These are phyloP conservation scores for Halcyon badia DNA, from an alignment of 2,797 vertebrate genomes.

Conservation along the genomic window DNA sequence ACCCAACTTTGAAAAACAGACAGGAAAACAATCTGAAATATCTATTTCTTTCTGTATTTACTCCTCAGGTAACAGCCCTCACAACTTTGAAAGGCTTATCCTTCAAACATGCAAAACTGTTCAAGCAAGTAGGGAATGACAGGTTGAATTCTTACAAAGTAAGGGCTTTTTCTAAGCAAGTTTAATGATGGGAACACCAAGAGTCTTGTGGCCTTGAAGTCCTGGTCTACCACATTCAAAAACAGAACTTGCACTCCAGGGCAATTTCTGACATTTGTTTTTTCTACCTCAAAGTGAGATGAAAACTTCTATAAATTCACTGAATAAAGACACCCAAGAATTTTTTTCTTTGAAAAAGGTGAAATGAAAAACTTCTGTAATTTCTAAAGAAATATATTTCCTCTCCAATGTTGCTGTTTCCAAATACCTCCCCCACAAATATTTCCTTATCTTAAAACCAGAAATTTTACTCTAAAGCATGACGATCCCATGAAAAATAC, in stretches of 20 bases:
- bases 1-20: neutral
- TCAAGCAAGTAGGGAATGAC: neutral
- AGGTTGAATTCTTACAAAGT: neutral
- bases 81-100: neutral
- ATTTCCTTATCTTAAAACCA: neutral
- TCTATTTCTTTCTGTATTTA: neutral
- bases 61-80: neutral
- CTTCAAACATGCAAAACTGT: neutral
- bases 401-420: neutral
- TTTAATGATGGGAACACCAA: neutral
- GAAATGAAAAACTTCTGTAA: neutral
- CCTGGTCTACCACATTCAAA: neutral
- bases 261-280: conserved; percentile 46
- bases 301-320: neutral
- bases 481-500: neutral
- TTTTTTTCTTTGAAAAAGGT: neutral
- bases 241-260: conserved; percentile 26
- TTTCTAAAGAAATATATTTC: neutral
- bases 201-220: neutral
- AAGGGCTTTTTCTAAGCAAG: neutral
- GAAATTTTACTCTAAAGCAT: neutral
- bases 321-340: neutral
- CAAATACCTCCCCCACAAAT: neutral
- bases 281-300: neutral
- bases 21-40: neutral